phyloP scores from a whole-genome alignment of 1,140 invertebrate species.

The Panagrolaimus sp. region DNA sequence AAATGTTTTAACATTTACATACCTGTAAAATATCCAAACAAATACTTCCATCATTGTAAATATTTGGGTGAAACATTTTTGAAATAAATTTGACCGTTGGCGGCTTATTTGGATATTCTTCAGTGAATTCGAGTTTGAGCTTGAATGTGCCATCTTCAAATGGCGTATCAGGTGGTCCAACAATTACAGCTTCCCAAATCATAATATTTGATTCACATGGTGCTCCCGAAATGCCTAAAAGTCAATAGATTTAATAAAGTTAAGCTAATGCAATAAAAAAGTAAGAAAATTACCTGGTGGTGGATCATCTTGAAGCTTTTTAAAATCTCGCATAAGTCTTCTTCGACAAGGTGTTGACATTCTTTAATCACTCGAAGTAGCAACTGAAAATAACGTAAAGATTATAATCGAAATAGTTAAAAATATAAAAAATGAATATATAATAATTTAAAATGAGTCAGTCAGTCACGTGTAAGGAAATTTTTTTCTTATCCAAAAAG shows the following conservation, averaged over 20 bases:
- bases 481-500: too few relatives aligned
- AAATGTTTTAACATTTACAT: slow-evolving; percentile 14
- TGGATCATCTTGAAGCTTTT: slow-evolving; percentile 51
- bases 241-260: slow-evolving; percentile 82
- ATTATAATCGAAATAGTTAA: too few relatives aligned
- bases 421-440: too few relatives aligned
- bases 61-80: slow-evolving; percentile 99
- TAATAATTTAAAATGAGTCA: too few relatives aligned
- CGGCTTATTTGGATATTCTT: slow-evolving; percentile 99
- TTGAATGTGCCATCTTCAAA: slow-evolving; percentile 99
- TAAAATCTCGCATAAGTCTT: slow-evolving; percentile 58
- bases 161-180: slow-evolving; percentile 86
- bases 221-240: slow-evolving; percentile 93
- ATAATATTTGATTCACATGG: slow-evolving; percentile 79
- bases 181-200: slow-evolving; percentile 57
- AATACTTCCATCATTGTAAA: slow-evolving; percentile 98
- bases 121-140: slow-evolving; percentile 97
- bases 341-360: slow-evolving; percentile 59
- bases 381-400: too few relatives aligned
- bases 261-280: slow-evolving; percentile 16
- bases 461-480: too few relatives aligned
- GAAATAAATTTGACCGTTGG: slow-evolving; percentile 97
- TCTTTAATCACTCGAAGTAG: background rate
- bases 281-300: slow-evolving; percentile 14
- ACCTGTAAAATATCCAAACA: slow-evolving; percentile 86